Evolutionary conservation across 2,113 vertebrate species (phyloP), one percentile per base, ranked within the genome.

Genomic region (Tachysurus fulvidraco): DNA sequence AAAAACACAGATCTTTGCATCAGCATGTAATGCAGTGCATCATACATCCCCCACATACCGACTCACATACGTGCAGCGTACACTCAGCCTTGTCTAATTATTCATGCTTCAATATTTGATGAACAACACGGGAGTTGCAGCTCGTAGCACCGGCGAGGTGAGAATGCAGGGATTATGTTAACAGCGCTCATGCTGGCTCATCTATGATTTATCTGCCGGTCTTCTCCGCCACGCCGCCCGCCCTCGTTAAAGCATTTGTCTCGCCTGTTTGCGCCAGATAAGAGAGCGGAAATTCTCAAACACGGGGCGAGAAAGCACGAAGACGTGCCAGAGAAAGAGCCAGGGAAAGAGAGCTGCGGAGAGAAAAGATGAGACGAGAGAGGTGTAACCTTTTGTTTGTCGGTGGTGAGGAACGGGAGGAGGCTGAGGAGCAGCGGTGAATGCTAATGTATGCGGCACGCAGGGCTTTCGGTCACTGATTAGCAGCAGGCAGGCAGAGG

Each of bases 371-470:
- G 17, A 90, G 60, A 81, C 87, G 85, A 90, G 78, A 44, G 30
- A 93, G 91, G 90, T 90, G 81, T 92, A 93, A 90, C 93, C 93
- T 93, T 93, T 94, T 92, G 93, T 93, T 90, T 91, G 91, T 92
- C 89, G 86, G 69, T 71, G 76, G 46, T 64, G 73, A 69, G 65
- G 62, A 65, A 69, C 57, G n/a, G 80, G 76, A 77, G 76, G 84
- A 84, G 79, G 76, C 81, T 77, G 62, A 77, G 81, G 64, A 76
- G 88, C 76, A 36, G 52, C 73, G 89, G 94, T 94, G 93, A 93
- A 95, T 96, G 94, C 92, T 93, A 95, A 94, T 95, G 91, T 94
- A 95, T 95, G 90, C 94, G 91, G 92, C 90, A 88, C 87, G 87
- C 60, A 92, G 91, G 93, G 93, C 91, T 89, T 91, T 92, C 90